A percentile compares a stretch with the other conserved stretches of the same genome.
Conservation (phyloP, 2,888 invertebrate genomes). For the Mamestra brassicae region DNA sequence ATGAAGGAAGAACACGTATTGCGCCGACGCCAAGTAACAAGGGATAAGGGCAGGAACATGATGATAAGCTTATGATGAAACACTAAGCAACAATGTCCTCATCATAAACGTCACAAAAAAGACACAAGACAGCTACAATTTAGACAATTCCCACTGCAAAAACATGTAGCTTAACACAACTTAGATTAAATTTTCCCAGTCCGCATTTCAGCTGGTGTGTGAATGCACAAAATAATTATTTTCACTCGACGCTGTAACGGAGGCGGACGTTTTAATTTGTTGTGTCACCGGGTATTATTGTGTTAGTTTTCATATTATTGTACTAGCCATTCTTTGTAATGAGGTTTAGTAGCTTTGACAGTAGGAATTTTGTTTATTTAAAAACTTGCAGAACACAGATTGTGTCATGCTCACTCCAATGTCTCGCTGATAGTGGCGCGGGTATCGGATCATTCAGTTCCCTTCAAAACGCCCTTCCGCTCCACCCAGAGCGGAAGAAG, state of each 20-base stretch:
- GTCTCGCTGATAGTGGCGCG: no score
- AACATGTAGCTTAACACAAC: constrained; percentile 18
- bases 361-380: not conserved
- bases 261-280: constrained; percentile 43
- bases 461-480: no score
- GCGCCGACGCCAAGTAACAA: no score
- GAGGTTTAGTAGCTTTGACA: no score
- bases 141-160: constrained; percentile 21
- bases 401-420: no score
- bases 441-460: no score
- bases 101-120: not conserved
- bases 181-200: constrained; percentile 48
- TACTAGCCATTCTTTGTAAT: not conserved
- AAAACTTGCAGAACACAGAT: not conserved
- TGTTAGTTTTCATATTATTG: constrained; percentile 24
- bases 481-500: no score
- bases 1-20: no score
- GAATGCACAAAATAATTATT: constrained; percentile 47
- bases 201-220: constrained; percentile 10
- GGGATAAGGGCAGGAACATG: no score
- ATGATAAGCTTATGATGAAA: no score
- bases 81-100: no score
- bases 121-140: not conserved
- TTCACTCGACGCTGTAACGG: constrained; percentile 10
- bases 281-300: constrained; percentile 22